Base-by-base conservation (phyloP, 2,797 vertebrate genomes). In the Prunella strophiata region DNA sequence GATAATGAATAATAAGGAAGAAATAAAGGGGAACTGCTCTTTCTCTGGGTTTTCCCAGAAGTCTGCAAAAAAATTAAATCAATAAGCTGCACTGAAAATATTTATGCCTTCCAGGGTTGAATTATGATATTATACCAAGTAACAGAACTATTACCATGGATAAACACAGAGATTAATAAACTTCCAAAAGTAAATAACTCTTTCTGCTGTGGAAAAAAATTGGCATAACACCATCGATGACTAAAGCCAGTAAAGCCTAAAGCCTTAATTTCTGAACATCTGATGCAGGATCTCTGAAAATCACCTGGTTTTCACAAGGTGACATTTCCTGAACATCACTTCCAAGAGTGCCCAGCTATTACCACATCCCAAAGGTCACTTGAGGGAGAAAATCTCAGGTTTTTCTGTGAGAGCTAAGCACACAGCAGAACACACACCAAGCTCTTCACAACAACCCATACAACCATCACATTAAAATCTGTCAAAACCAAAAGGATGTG, bases 1-100 rank as follows among this genome's bases (percentile, higher is more conserved):
- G 27, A 79, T 55, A 89, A 89, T 29, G 16, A 86, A 68, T 13
- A 84, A 11, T 78, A 72, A 91, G 34, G 25, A 88, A 83, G 47
- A 91, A 94, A 87, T 81, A 84, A 84, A 74, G 22, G 43, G 16
- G 6, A 93, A 65, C 3, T 6, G 3, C 7, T 21, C 1, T 59
- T 84, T 75, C 23, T 81, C 16, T 3, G 1, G 6, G 14, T 40
- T 90, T 90, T 81, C 51, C 42, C 66, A 70, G 67, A 54, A 93
- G 25, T 4, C 10, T 18, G 58, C 27, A 55, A 27, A 85, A 76
- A 3, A 55, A 16, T 59, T 66, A 70, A 73, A 86, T 88, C 50
- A 61, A 71, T 57, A 74, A 9, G 4, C 17, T 67, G 7, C 13
- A 23, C 42, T 36, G 38, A 66, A 93, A 89, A 88, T 80, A 92